Evolutionary conservation across 1,140 invertebrate genomes (phyloP), one percentile per base, ranked within the genome.

Genomic region (Asobara japonica): DNA sequence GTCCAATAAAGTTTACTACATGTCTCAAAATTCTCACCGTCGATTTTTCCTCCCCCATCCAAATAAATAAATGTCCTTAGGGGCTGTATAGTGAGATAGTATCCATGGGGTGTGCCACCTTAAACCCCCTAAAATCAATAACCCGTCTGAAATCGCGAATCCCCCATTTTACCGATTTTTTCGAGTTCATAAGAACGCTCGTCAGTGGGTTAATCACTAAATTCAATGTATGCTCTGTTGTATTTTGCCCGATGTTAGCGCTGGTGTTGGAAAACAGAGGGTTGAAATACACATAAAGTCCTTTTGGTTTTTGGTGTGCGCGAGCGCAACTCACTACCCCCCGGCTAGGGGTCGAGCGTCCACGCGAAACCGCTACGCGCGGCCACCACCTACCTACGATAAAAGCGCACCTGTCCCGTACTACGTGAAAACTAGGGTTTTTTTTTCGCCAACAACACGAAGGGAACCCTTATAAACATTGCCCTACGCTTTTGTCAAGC

Each of bases 121-220:
- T 70, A 29, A 60, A 61, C 22, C 41, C 36, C 20, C 68, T 56
- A 70, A 68, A 70, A 70, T 70, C 68, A 70, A 70, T 70, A 70
- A 36, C 68, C 65, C 65, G 11, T 56, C n/a, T 56, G 51, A 51
- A 38, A 27, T 66, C 22, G 67, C 41, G 25, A 56, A 10, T 60
- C 27, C 29, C 29, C 30, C n/a, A n/a, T n/a, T n/a, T 27, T 8
- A 16, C 13, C n/a, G 6, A 25, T 20, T 48, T 51, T 30, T 4
- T 51, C 25, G 61, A 64, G 61, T 31, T 64, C 61, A 20, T 64
- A 27, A 45, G 41, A 45, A 45, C 41, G 18, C 3, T 7, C 41
- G 41, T 45, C 18, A 16, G 41, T 45, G 41, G 41, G 41, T 45
- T 45, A 45, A 45, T 45, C 41, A 45, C 18, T 45, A 45, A 45